A percentile compares a stretch with the other conserved stretches of the same genome.
Conservation (phyloP, 2,888 invertebrate species). For the Orgyia antiqua region DNA sequence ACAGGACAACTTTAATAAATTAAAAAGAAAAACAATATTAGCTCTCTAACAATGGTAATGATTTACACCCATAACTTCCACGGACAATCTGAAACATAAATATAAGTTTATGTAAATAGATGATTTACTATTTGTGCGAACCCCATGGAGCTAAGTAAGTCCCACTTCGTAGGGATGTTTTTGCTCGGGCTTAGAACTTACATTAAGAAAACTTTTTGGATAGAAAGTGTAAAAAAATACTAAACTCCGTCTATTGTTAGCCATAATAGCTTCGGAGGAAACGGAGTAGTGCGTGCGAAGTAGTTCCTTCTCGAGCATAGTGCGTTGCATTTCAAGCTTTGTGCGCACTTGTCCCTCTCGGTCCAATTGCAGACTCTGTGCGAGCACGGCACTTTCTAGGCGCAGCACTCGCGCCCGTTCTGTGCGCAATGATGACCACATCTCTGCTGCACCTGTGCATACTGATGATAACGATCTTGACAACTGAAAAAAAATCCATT, state of each 20-base stretch:
- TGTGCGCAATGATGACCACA: constrained; percentile 57
- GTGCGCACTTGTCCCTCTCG: constrained; percentile 60
- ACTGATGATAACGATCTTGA: constrained; percentile 52
- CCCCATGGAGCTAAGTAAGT: no score
- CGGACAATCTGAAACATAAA: no score
- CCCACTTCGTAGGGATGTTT: no score
- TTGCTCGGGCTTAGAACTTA: no score
- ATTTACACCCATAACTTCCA: no score
- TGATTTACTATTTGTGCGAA: no score
- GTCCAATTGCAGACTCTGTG: constrained; percentile 57
- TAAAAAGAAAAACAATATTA: no score
- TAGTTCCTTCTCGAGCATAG: constrained; percentile 52
- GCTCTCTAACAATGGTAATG: no score
- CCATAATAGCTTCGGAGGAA: constrained; percentile 17
- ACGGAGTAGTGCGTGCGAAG: constrained; percentile 32
- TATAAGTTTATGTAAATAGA: no score
- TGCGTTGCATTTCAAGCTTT: constrained; percentile 55
- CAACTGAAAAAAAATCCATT: no score
- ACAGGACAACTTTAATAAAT: no score
- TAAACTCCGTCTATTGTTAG: constrained; percentile 37
- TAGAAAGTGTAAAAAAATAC: constrained; percentile 23
- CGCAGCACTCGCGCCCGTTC: constrained; percentile 60
- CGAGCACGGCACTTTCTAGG: constrained; percentile 57
- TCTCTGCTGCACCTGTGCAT: constrained; percentile 52
- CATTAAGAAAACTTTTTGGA: no score